Evolutionary conservation across 2,888 invertebrate genomes (phyloP), one percentile per base, ranked within the genome.

Genomic region (Euclidia mi): DNA sequence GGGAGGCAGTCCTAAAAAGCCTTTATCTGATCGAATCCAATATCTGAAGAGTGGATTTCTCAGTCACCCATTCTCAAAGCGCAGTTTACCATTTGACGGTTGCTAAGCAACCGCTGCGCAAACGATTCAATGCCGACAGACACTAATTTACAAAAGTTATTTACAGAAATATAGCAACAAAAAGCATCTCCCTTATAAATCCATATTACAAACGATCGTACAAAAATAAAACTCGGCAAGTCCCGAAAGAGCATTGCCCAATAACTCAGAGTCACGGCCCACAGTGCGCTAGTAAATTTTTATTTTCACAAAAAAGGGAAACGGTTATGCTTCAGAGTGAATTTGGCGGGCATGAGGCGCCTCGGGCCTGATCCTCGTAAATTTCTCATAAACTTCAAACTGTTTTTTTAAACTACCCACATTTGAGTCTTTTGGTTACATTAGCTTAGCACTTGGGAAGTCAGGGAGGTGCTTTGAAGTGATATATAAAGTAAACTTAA

Each of bases 221-320:
- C 58, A 55, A 69, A 75, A 84, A 84, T 82, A 84, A 84, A 84
- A 76, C 66, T 74, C 65, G 57, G 64, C 61, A 65, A 74, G 66
- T 65, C 71, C 78, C 75, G 57, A 65, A 67, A 56, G 46, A 61
- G 29, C 64, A 56, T 59, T 71, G 69, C 57, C 70, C 79, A 77
- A 88, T 90, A 89, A 87, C 68, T 89, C 84, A 88, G 75, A 43
- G 49, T 55, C 74, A 84, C 77, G 79, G 78, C 82, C 81, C 89
- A 84, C 87, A 71, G 82, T 72, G 85, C 82, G 88, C 79, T 79
- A 80, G 84, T 90, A 87, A 90, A 89, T 86, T 91, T 92, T 92
- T 91, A 92, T 88, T 82, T 77, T 73, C 80, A 69, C 76, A 50
- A 61, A 76, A 81, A 83, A 86, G 79, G 86, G 84, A 90, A 90